Base-by-base conservation (phyloP, 2,113 vertebrate species). In the Piprites chloris region DNA sequence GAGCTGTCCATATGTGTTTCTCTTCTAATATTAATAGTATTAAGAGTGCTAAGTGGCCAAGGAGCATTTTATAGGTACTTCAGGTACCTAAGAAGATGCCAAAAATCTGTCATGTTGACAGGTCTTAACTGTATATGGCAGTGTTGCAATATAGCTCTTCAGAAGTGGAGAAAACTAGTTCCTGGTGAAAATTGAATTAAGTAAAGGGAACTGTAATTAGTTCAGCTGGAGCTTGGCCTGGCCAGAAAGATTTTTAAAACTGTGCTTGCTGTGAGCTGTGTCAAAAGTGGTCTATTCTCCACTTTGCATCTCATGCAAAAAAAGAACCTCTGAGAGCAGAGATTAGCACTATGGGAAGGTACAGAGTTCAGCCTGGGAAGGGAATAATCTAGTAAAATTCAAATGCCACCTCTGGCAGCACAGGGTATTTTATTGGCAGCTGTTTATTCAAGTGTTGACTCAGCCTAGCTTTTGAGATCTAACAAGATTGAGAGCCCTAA, bases 391-490 rank as follows among this genome's bases (percentile, higher is more conserved):
- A 15, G 39, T 44, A 46, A 90, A 74, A 81, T 86, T 58, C 76
- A 74, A 86, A 74, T 92, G 77, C 77, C 77, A 95, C 49, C 22
- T 81, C 79, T 91, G 73, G 80, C 86, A 95, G 52, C 44, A 44
- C 65, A 13, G 81, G 72, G 17, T 59, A 55, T 81, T 79, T 90
- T 89, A 66, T 78, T 93, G 87, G 76, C 63, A 68, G 73, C 90
- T 93, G 80, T 72, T 94, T 87, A 91, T 94, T 91, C 85, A 80
- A 88, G 59, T 62, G 79, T 81, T 93, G 94, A 92, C 76, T 97
- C 80, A 95, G 77, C 52, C 93, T 55, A 42, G 73, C 49, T 92
- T 95, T 92, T 80, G 86, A 93, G 83, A 89, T 90, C 76, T 93
- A 88, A 87, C 68, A 89, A 87, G 80, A 77, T 4, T 20, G 9